Evolutionary conservation across 2,113 vertebrate species (phyloP), one percentile per base, ranked within the genome.

Genomic region (Benitochromis conjunctus): DNA sequence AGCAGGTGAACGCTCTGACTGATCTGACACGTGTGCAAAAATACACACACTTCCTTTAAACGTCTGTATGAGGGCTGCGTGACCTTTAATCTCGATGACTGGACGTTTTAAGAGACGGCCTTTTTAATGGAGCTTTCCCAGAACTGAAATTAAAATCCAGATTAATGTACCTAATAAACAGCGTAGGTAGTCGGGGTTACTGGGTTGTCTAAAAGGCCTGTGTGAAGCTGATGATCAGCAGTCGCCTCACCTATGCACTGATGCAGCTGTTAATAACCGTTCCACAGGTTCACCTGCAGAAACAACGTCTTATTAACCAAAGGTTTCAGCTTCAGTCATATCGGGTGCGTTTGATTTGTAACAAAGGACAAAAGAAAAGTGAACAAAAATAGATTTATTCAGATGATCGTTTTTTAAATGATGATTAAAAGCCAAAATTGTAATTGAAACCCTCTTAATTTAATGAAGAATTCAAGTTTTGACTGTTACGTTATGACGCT

Each of bases 401-500:
- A 29, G 29, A 29, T 29, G 29, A 29, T 29, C 29, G 4, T 29
- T 29, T 29, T 29, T 62, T n/a, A 4, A 62, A n/a, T 36, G 9
- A 62, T 62, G 58, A 58, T 3, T 9, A 1, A 12, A 7, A 64
- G 60, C 56, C 56, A 31, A 31, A 31, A 58, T 18, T 31, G 31
- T 9, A 58, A 62, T 62, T 34, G 18, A 36, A 64, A 62, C 31
- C 19, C 56, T 58, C 1, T 2, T 36, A 21, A 64, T 64, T 64
- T 64, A 64, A n/a, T 38, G 31, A n/a, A 64, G 31, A 36, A 31
- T 36, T 36, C 4, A 36, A 34, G 18, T 64, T 64, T 7, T n/a
- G 60, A 0, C 34, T 36, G 60, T 64, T 64, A 5, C 2, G 0
- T 0, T 64, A 0, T 38, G 19, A 0, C 38, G n/a, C 34, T 64